Base-by-base conservation (phyloP, 2,797 vertebrate genomes). In the Cichlasoma orientale region DNA sequence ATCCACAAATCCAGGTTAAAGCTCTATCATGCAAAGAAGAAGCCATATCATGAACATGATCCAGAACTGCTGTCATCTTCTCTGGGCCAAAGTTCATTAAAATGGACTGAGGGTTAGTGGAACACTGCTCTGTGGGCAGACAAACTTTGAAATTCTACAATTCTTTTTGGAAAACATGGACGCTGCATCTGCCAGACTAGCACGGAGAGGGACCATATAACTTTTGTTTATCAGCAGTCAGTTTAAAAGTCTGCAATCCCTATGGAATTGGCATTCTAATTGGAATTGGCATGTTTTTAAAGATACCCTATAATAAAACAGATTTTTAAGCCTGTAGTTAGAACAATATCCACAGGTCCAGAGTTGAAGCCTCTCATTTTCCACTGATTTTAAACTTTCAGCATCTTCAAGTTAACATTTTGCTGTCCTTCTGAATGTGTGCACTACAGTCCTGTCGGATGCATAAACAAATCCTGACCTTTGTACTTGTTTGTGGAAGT, bases 401-500 rank as follows among this genome's bases (percentile, higher is more conserved):
- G 14, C 69, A 72, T 74, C 86, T 88, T 76, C 47, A 74, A 75
- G 66, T 58, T 56, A 59, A 85, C 83, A 80, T 83, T 78, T 84
- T 72, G 52, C 38, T 36, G 33, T 52, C 58, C 61, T 36, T 53
- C 75, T 80, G 77, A 86, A 84, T 84, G 54, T 69, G 59, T 8
- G 1, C 81, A 75, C 63, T 9, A 3, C 56, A 23, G 63, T 56
- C 57, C 41, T 80, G 78, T 69, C 0, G 11, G 74, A 82, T 79
- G 74, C 80, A 90, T 86, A 90, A 91, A 91, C 88, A 91, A 75
- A 86, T 80, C 57, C 31, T 86, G 84, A 91, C 88, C 89, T 91
- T 81, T 87, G 81, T 25, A 31, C 80, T 82, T 78, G 19, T 89
- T 88, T 88, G 56, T 82, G 77, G 56, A 79, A 73, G 81, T 82